These are phyloP conservation scores for Calameuta pallipes DNA, from an alignment of 2,888 invertebrate species.

Conservation along the genomic window DNA sequence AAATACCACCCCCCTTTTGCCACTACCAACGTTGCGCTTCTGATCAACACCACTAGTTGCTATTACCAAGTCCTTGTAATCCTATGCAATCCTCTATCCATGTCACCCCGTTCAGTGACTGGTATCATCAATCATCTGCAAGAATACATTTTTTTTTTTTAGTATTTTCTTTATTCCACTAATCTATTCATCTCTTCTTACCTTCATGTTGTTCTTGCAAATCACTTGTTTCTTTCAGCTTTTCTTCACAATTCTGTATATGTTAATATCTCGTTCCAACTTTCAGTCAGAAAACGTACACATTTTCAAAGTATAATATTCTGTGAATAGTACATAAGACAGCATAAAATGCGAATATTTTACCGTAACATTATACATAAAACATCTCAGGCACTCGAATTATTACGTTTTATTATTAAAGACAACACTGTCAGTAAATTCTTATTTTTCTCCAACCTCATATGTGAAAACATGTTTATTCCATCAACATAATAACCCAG, in stretches of 20 bases:
- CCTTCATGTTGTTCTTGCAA: background rate
- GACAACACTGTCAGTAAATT: too few species aligned
- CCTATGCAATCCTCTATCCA: background rate
- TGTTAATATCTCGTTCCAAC: too few species aligned
- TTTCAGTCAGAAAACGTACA: too few species aligned
- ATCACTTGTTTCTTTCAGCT: background rate
- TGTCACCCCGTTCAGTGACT: background rate
- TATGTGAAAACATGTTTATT: too few species aligned
- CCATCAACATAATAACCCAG: too few species aligned
- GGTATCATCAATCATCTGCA: background rate
- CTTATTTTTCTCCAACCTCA: too few species aligned
- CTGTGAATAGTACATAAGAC: too few species aligned
- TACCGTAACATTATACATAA: too few species aligned
- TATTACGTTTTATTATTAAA: too few species aligned
- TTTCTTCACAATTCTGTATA: background rate
- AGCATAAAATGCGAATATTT: too few species aligned
- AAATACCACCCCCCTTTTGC: background rate
- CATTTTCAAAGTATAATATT: too few species aligned
- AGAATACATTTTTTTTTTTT: background rate
- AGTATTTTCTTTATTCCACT: background rate
- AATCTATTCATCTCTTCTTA: background rate
- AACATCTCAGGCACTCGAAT: too few species aligned
- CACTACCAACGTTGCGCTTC: background rate
- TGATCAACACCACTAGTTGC: constrained; percentile 7
- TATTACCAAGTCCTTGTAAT: background rate